Percentiles rank a stretch among this genome's conserved stretches.
phyloP scores from a whole-genome alignment of 2,113 vertebrate genomes.

The Ammodytes dubius region DNA sequence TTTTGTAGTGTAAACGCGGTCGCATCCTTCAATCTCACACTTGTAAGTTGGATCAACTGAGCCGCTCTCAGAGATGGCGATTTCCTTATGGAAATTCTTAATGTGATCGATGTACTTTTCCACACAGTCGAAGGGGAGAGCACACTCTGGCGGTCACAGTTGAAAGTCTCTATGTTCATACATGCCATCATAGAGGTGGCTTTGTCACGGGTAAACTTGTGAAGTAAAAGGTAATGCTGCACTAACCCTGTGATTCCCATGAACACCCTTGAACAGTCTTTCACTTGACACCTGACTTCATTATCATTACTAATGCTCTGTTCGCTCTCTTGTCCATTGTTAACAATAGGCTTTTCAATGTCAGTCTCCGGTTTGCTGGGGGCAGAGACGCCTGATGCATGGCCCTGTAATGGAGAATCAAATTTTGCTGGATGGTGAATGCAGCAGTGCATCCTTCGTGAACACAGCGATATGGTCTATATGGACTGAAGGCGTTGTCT shows the following conservation, averaged over 20 bases:
- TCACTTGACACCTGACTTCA: constrained; percentile 96
- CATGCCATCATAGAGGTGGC: constrained; percentile 90
- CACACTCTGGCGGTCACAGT: constrained; percentile 94
- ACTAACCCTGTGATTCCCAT: constrained; percentile 93
- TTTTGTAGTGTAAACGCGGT: constrained; percentile 96
- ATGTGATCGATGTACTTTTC: constrained; percentile 94
- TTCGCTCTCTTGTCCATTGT: constrained; percentile 53
- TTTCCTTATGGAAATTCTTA: constrained; percentile 92
- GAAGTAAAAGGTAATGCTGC: constrained; percentile 97
- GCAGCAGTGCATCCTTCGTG: constrained; percentile 97
- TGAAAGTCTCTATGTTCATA: constrained; percentile 90
- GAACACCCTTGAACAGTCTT: constrained; percentile 96
- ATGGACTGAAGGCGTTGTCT: constrained; percentile 89
- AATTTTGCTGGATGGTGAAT: constrained; percentile 97
- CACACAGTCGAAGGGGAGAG: constrained; percentile 90
- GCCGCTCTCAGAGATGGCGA: constrained; percentile 87
- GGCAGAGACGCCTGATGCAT: constrained; percentile 94
- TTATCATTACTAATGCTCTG: constrained; percentile 80
- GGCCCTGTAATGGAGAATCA: constrained; percentile 97
- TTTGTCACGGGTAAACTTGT: constrained; percentile 96
- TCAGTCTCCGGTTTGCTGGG: constrained; percentile 86
- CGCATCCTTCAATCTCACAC: constrained; percentile 94
- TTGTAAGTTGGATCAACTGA: constrained; percentile 92
- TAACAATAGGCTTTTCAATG: constrained; percentile 79
- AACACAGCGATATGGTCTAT: constrained; percentile 95